phyloP scores from a whole-genome alignment of 2,888 invertebrate species.

The Drosophila bunnanda region DNA sequence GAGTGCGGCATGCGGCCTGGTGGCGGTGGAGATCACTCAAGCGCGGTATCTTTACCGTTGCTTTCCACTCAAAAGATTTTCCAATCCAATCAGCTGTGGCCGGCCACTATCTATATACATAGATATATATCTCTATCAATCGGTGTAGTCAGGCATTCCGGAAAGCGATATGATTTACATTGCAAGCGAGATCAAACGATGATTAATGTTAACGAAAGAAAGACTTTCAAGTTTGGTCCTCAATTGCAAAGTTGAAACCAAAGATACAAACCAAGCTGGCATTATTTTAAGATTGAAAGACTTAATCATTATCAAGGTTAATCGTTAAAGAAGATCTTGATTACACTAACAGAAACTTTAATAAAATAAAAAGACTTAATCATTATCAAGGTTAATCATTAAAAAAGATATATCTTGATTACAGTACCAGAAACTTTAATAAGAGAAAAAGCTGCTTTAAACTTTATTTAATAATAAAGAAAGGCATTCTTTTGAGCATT shows the following conservation, averaged over 20 bases:
- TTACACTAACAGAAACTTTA: no score
- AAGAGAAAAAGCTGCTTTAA: neutral
- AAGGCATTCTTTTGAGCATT: neutral
- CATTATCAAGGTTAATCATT: neutral
- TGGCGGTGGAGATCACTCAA: conserved; percentile 35
- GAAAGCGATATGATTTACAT: conserved; percentile 9
- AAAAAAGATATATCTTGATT: neutral
- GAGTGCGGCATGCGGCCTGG: conserved; percentile 8
- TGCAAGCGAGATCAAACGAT: conserved; percentile 12
- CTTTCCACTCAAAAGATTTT: conserved; percentile 53
- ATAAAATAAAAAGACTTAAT: neutral
- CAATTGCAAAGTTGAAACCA: neutral
- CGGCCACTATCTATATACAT: conserved; percentile 2
- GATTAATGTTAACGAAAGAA: neutral
- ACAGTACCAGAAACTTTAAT: neutral
- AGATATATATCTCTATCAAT: conserved; percentile 22
- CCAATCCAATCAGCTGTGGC: conserved; percentile 67
- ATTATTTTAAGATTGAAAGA: neutral
- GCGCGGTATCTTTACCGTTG: conserved; percentile 44
- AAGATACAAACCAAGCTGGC: neutral
- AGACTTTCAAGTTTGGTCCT: neutral
- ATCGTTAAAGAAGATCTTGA: no score
- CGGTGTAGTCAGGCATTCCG: conserved; percentile 8
- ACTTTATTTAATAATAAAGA: neutral
- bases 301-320: neutral